Evolutionary conservation across 2,797 vertebrate species (phyloP), one percentile per base, ranked within the genome.

Genomic region (Hafferia zeledoni): DNA sequence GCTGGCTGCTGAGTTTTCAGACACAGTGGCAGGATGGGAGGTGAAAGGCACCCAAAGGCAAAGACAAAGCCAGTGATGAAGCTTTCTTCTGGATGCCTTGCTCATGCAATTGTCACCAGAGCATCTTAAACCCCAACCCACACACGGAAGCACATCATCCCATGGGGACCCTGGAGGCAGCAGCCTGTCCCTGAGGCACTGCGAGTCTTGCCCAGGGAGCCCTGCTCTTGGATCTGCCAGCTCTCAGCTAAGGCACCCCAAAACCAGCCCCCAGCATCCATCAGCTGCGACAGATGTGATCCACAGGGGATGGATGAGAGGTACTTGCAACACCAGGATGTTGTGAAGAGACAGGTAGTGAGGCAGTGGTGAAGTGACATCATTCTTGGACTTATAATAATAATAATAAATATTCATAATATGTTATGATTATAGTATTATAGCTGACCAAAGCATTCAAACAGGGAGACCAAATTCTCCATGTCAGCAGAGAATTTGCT

Each of bases 91-190:
- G 37, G 44, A 44, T 52, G 27, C 30, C 11, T 57, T 5, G 0
- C 50, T 72, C 49, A 16, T 13, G 25, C 55, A 55, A 57, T 0
- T 0, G 17, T 27, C 41, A 10, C 50, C 9, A 47, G 39, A 75
- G 22, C 41, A 31, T 15, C 49, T 43, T 16, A 41, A 61, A 53
- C 6, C 24, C 25, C 61, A 55, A 14, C 23, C 4, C 31, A 28
- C 17, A 13, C 23, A 28, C 0, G 0, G 18, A 31, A 22, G 12
- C 37, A 15, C 13, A 4, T 60, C 5, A 1, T 13, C 16, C 23
- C 20, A 1, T 5, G 35, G 55, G 24, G 17, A 27, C 49, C 14
- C 19, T 35, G 70, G 61, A 28, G 35, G 31, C 52, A 63, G 56
- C 22, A 64, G 22, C 33, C 41, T 44, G 41, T 70, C 27, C 74